Evolutionary conservation across 2,113 vertebrate genomes (phyloP).

Genomic region (Dasyprocta punctata): DNA sequence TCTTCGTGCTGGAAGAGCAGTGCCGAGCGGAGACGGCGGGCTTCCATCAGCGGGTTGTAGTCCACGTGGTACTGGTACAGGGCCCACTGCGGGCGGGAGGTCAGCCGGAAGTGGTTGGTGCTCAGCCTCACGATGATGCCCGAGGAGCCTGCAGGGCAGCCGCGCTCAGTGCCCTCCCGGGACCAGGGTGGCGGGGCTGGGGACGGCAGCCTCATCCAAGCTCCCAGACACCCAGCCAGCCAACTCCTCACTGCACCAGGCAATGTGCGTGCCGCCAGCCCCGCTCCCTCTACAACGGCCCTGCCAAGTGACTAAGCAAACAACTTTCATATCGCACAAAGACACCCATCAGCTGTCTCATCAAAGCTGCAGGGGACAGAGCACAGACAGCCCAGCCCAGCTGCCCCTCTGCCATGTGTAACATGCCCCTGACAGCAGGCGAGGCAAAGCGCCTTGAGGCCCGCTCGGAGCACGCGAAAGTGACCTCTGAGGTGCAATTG

Average conservation of each 20-base stretch:
- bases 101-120: constrained; percentile 92
- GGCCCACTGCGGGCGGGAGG: constrained; percentile 94
- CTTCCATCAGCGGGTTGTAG: constrained; percentile 94
- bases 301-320: neutral
- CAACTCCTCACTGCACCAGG: neutral
- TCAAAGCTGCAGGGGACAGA: neutral
- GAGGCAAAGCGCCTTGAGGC: neutral
- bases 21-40: constrained; percentile 90
- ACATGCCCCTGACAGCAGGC: fast-evolving
- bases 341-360: too few species aligned
- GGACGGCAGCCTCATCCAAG: neutral
- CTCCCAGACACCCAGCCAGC: neutral
- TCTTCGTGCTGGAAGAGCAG: constrained; percentile 94
- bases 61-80: constrained; percentile 95
- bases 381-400: neutral
- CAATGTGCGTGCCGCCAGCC: neutral
- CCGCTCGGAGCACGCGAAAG: neutral
- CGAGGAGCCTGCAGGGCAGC: constrained; percentile 86
- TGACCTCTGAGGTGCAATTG: neutral
- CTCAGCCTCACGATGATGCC: constrained; percentile 88
- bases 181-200: neutral
- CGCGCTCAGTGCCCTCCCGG: neutral
- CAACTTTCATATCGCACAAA: neutral
- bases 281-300: neutral
- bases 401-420: neutral